Conservation (phyloP, 2,888 invertebrate species). For the Deilephila elpenor region DNA sequence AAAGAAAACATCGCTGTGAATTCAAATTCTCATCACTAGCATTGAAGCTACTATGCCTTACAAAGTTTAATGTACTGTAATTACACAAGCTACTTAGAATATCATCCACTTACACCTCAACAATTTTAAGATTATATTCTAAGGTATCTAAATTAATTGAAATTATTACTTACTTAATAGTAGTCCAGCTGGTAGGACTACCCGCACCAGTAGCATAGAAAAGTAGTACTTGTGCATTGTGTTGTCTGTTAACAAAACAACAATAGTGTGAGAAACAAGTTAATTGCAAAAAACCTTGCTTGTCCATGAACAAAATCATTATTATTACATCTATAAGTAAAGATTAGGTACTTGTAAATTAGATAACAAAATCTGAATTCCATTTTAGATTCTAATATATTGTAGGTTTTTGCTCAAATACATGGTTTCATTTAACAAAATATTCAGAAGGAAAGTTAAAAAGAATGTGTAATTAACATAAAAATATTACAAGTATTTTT, state of each 20-base stretch:
- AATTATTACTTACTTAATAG: constrained; percentile 70
- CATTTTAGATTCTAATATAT: too few species aligned
- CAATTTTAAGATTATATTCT: background rate
- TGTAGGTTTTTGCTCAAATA: too few species aligned
- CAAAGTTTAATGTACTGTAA: background rate
- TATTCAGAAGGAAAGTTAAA: too few species aligned
- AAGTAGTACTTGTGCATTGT: constrained; percentile 67
- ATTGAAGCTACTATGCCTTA: background rate
- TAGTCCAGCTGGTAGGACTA: constrained; percentile 69
- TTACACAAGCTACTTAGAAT: background rate
- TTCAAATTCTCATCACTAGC: background rate
- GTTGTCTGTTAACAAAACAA: constrained; percentile 55
- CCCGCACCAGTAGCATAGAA: constrained; percentile 63
- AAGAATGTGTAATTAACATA: too few species aligned
- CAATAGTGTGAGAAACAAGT: background rate
- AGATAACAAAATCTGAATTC: too few species aligned
- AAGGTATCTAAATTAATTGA: background rate
- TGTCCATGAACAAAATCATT: background rate
- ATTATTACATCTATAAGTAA: background rate
- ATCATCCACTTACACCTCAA: background rate
- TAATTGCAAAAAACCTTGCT: background rate
- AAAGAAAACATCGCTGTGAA: background rate
- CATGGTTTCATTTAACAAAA: too few species aligned
- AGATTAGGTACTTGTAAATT: too few species aligned
- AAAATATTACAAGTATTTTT: too few species aligned